phyloP scores from a whole-genome alignment of 2,888 invertebrate species.

The Monochamus alternatus region DNA sequence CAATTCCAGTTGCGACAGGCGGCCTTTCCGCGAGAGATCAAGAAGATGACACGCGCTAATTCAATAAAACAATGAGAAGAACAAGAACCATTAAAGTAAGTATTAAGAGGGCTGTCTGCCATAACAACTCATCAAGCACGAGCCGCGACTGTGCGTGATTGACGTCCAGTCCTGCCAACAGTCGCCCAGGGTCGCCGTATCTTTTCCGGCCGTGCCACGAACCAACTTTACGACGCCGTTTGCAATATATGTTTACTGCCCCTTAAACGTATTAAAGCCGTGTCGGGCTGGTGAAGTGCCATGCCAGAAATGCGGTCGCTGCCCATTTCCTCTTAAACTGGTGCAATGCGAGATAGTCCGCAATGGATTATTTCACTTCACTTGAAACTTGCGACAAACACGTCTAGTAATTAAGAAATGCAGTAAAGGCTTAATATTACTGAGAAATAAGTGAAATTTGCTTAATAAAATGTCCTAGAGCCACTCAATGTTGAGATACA shows the following conservation, averaged over 20 bases:
- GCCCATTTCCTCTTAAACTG: not conserved
- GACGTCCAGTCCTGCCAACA: constrained; percentile 50
- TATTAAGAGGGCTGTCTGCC: constrained; percentile 32
- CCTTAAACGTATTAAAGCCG: constrained; percentile 21
- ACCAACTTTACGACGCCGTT: constrained; percentile 33
- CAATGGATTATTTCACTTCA: too few species aligned
- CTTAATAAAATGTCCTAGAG: too few species aligned
- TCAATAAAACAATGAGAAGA: constrained; percentile 33
- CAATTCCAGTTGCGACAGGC: not conserved
- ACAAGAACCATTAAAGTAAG: constrained; percentile 32
- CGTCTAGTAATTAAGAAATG: not conserved
- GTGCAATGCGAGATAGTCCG: too few species aligned
- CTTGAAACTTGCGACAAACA: too few species aligned
- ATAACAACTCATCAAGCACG: constrained; percentile 20
- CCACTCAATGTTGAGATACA: too few species aligned
- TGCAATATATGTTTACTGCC: constrained; percentile 24
- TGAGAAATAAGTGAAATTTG: too few species aligned
- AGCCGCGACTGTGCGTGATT: constrained; percentile 39
- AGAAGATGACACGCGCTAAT: constrained; percentile 30
- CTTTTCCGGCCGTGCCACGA: constrained; percentile 36
- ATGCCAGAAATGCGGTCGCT: constrained; percentile 7
- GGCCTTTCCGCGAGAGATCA: not conserved
- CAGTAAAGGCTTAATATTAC: too few species aligned
- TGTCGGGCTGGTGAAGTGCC: constrained; percentile 19
- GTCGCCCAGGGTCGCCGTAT: constrained; percentile 46